These are phyloP conservation scores for Crotophaga sulcirostris DNA, from an alignment of 2,113 vertebrate species.

Conservation along the genomic window DNA sequence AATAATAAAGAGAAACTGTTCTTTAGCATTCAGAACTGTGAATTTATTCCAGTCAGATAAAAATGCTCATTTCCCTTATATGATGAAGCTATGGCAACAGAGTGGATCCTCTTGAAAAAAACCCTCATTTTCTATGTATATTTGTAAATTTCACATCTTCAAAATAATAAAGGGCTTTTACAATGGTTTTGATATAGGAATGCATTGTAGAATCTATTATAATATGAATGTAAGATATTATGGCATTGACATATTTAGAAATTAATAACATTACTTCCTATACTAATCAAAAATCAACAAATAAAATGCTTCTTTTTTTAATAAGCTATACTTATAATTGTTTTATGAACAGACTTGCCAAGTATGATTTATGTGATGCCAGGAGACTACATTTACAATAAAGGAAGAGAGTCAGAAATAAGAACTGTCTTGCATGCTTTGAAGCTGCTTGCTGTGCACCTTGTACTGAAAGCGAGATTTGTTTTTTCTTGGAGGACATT, in stretches of 20 bases:
- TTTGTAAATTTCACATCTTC: neutral
- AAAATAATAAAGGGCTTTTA: neutral
- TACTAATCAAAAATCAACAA: neutral
- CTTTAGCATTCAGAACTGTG: neutral
- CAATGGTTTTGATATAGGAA: neutral
- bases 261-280: neutral
- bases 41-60: neutral
- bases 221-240: neutral
- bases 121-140: neutral
- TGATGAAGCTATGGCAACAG: neutral
- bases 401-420: neutral
- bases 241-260: neutral
- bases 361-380: neutral
- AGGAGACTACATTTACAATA: neutral
- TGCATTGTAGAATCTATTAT: neutral
- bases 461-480: neutral
- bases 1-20: constrained; percentile 1
- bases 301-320: neutral
- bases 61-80: neutral
- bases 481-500: neutral
- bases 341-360: neutral
- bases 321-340: neutral
- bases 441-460: neutral
- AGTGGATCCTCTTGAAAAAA: neutral
- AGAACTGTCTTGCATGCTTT: neutral